Evolutionary conservation across 2,113 vertebrate genomes (phyloP), one percentile per base, ranked within the genome.

Genomic region (Nerophis ophidion): DNA sequence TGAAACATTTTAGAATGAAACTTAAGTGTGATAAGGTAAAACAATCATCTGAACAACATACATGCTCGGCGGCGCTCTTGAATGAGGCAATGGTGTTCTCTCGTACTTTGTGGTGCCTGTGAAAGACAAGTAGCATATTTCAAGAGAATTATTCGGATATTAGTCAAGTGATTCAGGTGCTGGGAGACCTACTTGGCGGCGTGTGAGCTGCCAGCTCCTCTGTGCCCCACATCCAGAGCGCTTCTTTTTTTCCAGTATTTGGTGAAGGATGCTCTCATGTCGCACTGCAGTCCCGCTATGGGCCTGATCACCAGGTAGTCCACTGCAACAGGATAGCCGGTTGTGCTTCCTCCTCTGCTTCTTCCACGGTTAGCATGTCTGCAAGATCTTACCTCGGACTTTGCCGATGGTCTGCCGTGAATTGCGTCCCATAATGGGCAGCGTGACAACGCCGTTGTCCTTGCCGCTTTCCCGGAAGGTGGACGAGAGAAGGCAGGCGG

Each of bases 21-120:
- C 9, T 13, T 47, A 47, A 47, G 7, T 0, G 17, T 26, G 26
- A 26, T 26, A 3, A 26, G 26, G 6, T 5, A 11, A 42, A 12
- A 34, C 46, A 10, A 33, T 46, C 1, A 4, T 42, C 12, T 49
- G 11, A 1, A 0, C 5, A 7, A 91, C 96, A 74, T 91, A 98
- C 97, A 7, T 98, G 93, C 60, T 84, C 92, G 55, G 94, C 96
- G 80, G 96, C 96, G 57, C 88, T 97, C 88, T 92, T 93, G 83
- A 99, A 91, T 42, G 96, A 99, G 70, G 93, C 93, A 48, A 98
- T 89, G 14, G 95, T 98, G 84, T 99, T 99, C 83, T 99, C 97
- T 72, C 92, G 81, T 81, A 99, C 86, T 89, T 92, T 95, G 64
- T 95, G 94, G 72, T 98, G 90, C 66, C 96, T 98, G 83, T 35